phyloP scores from a whole-genome alignment of 1,140 invertebrate genomes.

The Elymnias hypermnestra region DNA sequence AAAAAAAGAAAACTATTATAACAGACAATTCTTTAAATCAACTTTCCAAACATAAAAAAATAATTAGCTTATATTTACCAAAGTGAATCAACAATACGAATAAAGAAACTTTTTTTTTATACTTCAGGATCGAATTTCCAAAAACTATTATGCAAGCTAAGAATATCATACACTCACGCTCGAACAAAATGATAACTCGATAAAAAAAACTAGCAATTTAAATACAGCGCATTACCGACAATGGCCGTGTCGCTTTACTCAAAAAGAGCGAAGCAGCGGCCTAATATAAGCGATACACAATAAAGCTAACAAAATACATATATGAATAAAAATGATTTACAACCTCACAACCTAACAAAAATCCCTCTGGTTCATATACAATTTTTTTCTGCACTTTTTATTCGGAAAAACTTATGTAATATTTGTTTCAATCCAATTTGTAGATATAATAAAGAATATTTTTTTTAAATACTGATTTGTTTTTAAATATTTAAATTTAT shows the following conservation, averaged over 20 bases:
- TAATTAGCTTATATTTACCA: slow-evolving; percentile 33
- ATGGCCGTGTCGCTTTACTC: slow-evolving; percentile 22
- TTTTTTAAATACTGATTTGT: no score
- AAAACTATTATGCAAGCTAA: slow-evolving; percentile 51
- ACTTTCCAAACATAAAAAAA: slow-evolving; percentile 40
- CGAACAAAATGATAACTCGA: slow-evolving; percentile 15
- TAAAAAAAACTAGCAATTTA: slow-evolving; percentile 48
- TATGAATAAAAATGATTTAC: slow-evolving; percentile 70
- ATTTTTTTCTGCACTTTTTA: slow-evolving; percentile 18
- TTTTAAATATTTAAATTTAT: no score
- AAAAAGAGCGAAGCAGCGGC: slow-evolving; percentile 25
- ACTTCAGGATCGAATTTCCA: slow-evolving; percentile 28
- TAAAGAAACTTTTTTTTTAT: slow-evolving; percentile 35
- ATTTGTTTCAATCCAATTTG: slow-evolving; percentile 4
- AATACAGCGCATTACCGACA: slow-evolving; percentile 32
- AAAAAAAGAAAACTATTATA: slow-evolving; percentile 52
- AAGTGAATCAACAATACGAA: slow-evolving; percentile 31
- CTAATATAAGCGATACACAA: slow-evolving; percentile 48
- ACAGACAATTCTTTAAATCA: slow-evolving; percentile 43
- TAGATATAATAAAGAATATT: not conserved
- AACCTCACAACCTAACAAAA: slow-evolving; percentile 72
- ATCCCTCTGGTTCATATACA: slow-evolving; percentile 54
- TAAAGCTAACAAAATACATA: slow-evolving; percentile 70
- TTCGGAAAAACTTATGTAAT: no score
- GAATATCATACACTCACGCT: slow-evolving; percentile 41